Conservation (phyloP, 2,113 vertebrate species). For the Vidua chalybeata region DNA sequence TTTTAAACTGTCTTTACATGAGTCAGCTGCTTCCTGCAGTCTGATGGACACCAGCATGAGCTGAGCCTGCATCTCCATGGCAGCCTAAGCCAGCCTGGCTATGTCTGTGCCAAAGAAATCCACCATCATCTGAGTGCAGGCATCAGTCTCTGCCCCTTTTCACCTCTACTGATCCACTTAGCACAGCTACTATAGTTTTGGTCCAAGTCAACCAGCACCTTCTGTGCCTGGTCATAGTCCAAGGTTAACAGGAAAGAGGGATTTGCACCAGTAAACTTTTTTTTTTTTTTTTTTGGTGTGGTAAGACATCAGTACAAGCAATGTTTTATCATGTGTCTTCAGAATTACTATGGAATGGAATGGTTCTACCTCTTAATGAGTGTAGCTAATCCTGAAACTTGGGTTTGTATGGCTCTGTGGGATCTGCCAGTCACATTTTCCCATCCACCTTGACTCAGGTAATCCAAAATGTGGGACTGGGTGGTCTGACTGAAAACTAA, state of each 20-base stretch:
- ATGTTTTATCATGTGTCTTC: neutral
- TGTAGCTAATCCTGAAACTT: neutral
- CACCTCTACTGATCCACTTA: neutral
- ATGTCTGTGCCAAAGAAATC: accelerated
- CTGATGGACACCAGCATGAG: neutral
- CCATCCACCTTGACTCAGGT: neutral
- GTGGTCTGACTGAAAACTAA: neutral
- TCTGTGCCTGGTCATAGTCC: neutral
- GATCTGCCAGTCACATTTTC: neutral
- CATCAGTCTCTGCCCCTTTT: neutral
- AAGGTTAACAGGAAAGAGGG: neutral
- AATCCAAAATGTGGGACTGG: neutral
- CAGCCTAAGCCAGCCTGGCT: neutral
- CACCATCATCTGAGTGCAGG: neutral
- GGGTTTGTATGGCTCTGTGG: neutral
- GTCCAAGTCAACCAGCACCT: neutral
- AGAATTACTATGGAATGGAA: neutral
- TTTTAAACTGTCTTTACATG: neutral
- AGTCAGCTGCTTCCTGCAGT: neutral
- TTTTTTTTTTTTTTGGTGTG: neutral
- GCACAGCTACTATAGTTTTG: neutral
- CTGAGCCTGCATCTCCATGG: neutral
- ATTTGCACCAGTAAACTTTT: neutral
- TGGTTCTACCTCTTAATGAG: neutral
- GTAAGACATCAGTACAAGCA: neutral